These are phyloP conservation scores for Lagorchestes hirsutus DNA, from an alignment of 2,797 vertebrate genomes.

Conservation along the genomic window DNA sequence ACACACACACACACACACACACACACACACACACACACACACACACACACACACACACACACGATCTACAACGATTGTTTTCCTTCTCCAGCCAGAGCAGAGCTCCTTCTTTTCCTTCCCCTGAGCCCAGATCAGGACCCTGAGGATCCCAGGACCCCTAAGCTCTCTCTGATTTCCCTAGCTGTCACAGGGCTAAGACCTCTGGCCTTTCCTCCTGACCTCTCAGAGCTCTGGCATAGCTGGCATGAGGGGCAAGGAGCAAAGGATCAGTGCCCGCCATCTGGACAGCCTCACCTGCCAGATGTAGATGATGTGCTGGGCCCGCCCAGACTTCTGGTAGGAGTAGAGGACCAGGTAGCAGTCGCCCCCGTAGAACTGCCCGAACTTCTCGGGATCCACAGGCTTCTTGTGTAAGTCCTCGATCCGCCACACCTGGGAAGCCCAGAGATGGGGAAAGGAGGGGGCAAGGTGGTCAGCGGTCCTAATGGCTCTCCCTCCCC, in stretches of 20 bases:
- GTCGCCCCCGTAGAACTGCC: constrained; percentile 90
- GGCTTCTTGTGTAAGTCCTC: constrained; percentile 88
- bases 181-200: too few relatives aligned
- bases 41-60: too few relatives aligned
- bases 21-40: too few relatives aligned
- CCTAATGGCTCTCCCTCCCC: too few relatives aligned
- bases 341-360: constrained; percentile 94
- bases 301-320: constrained; percentile 90
- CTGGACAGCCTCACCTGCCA: constrained; percentile 89
- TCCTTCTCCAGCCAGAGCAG: background rate
- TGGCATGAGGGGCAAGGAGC: too few relatives aligned
- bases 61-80: too few relatives aligned
- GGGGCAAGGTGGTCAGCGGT: background rate
- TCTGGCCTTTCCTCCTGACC: background rate
- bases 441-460: background rate
- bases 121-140: background rate
- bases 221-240: too few relatives aligned
- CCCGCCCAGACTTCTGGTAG: constrained; percentile 86
- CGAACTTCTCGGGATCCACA: constrained; percentile 83
- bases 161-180: background rate
- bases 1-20: too few relatives aligned
- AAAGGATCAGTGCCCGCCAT: too few relatives aligned
- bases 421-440: constrained; percentile 90
- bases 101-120: too few relatives aligned
- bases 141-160: background rate